Percentiles rank a stretch among this genome's conserved stretches.
Evolutionary conservation across 2,113 vertebrate genomes (phyloP).

Genomic region (Eublepharis macularius): DNA sequence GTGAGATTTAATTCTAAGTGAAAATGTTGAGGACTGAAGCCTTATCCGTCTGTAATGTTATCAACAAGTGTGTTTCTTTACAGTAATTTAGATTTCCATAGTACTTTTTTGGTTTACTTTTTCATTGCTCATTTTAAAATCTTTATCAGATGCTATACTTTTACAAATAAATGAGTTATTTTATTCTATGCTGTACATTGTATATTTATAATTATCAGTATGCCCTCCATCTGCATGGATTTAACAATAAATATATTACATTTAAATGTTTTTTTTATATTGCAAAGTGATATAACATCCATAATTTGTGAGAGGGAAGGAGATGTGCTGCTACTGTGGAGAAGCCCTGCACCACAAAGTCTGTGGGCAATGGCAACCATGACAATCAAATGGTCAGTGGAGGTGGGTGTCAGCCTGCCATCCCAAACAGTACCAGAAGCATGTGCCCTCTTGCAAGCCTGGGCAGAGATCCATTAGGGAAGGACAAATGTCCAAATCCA

Average conservation of each 20-base stretch:
- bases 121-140: not conserved
- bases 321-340: no score
- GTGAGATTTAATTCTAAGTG: not conserved
- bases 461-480: no score
- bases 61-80: not conserved
- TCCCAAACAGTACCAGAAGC: no score
- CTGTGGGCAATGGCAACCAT: no score
- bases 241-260: not conserved
- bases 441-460: no score
- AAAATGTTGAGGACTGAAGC: not conserved
- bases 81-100: not conserved
- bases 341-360: no score
- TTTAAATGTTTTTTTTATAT: not conserved
- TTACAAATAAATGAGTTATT: not conserved
- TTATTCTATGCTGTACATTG: not conserved
- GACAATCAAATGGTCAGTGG: no score
- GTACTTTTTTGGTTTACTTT: not conserved
- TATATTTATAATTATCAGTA: not conserved
- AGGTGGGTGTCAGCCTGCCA: no score
- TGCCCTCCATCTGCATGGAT: not conserved
- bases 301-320: not conserved
- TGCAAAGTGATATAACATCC: not conserved
- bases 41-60: not conserved
- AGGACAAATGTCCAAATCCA: no score
- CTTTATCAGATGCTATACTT: not conserved